Percentiles rank a stretch among this genome's conserved stretches.
phyloP scores from a whole-genome alignment of 2,888 invertebrate genomes.

The Ormyrus labotus region DNA sequence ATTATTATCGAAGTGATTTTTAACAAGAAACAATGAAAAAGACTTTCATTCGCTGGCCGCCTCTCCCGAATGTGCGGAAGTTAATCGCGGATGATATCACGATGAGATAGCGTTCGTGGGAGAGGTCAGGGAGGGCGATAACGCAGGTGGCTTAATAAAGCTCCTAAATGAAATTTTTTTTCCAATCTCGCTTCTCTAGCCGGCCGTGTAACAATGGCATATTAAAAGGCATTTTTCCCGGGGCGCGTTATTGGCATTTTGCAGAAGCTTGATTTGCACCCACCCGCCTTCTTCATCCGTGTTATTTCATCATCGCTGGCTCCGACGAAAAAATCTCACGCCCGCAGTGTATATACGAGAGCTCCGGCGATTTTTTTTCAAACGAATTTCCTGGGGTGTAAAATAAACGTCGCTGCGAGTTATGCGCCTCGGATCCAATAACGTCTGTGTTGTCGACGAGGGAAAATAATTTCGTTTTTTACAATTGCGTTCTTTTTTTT shows the following conservation, averaged over 20 bases:
- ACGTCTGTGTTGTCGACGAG: too few relatives aligned
- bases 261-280: constrained; percentile 32
- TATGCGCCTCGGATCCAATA: too few relatives aligned
- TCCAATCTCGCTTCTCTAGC: background rate
- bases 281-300: background rate
- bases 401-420: too few relatives aligned
- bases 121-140: background rate
- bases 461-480: too few relatives aligned
- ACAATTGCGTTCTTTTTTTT: too few relatives aligned
- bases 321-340: background rate
- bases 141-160: constrained; percentile 45
- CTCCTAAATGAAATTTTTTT: constrained; percentile 43
- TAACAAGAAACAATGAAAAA: too few relatives aligned
- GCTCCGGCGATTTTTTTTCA: too few relatives aligned
- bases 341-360: background rate
- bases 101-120: constrained; percentile 1
- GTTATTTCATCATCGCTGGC: constrained; percentile 24
- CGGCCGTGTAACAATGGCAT: constrained; percentile 37
- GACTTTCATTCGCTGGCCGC: too few relatives aligned
- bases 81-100: constrained; percentile 22
- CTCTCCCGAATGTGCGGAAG: constrained; percentile 14
- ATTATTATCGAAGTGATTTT: too few relatives aligned
- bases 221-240: constrained; percentile 46
- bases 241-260: constrained; percentile 2
- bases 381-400: too few relatives aligned